These are phyloP conservation scores for Rhinogobius similis DNA, from an alignment of 2,113 vertebrate genomes.

Conservation along the genomic window DNA sequence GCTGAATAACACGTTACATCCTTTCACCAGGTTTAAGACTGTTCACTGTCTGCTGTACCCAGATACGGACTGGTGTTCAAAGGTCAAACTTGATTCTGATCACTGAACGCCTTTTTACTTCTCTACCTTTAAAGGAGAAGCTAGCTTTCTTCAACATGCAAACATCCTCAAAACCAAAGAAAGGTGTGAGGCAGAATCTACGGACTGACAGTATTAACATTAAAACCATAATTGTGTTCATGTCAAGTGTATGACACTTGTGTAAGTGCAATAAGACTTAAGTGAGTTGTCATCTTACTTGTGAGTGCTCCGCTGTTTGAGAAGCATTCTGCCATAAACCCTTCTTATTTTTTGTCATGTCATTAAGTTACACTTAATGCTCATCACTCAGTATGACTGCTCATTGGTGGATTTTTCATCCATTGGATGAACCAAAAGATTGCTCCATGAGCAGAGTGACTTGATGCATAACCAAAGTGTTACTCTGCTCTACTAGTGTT, in stretches of 20 bases:
- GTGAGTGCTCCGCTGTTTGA: background rate
- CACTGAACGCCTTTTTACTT: slow-evolving; percentile 15
- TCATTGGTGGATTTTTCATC: background rate
- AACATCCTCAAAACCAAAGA: background rate
- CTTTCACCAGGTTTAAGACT: slow-evolving; percentile 85
- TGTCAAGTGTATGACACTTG: background rate
- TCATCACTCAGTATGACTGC: background rate
- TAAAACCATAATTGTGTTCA: background rate
- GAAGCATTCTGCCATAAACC: background rate
- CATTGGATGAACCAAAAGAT: background rate
- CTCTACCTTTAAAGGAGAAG: background rate
- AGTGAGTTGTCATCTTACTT: background rate
- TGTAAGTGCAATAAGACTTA: background rate
- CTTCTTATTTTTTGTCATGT: background rate
- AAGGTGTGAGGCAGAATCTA: background rate
- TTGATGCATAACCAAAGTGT: background rate
- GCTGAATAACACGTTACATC: background rate
- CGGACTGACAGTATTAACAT: background rate
- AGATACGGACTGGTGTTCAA: slow-evolving; percentile 89
- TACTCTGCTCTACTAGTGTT: background rate
- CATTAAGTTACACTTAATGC: background rate
- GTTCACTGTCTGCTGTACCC: slow-evolving; percentile 94
- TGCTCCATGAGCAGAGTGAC: background rate
- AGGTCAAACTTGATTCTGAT: slow-evolving; percentile 39
- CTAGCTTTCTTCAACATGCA: background rate